These are phyloP conservation scores for Tichodroma muraria DNA, from an alignment of 2,113 vertebrate genomes.

Conservation along the genomic window DNA sequence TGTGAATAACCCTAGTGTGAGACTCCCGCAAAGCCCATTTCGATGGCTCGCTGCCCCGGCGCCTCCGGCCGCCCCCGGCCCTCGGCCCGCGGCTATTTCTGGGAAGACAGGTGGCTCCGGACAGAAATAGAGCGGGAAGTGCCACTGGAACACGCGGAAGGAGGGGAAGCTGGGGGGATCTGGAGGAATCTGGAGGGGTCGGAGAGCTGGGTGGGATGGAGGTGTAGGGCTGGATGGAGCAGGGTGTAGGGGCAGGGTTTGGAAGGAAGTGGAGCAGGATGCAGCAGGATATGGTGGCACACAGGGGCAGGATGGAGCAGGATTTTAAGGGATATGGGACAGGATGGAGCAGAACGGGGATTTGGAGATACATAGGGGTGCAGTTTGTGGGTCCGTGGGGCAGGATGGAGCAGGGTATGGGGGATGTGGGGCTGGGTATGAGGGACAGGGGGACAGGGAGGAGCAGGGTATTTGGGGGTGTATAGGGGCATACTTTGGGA, in stretches of 20 bases:
- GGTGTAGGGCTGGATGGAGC: background rate
- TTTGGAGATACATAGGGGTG: background rate
- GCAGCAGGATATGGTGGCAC: background rate
- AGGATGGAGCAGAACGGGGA: background rate
- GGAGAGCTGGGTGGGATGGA: background rate
- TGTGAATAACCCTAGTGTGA: background rate
- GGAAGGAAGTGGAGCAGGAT: background rate
- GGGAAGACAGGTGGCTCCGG: background rate
- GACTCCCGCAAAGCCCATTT: background rate
- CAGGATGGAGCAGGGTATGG: background rate
- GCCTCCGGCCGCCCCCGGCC: background rate
- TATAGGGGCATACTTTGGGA: background rate
- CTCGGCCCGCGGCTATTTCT: background rate
- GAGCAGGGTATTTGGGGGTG: background rate
- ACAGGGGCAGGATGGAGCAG: background rate
- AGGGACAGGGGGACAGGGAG: background rate
- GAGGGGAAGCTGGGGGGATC: background rate
- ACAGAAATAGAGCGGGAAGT: constrained; percentile 4
- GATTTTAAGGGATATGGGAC: background rate
- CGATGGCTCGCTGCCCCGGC: background rate
- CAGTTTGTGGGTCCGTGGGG: background rate
- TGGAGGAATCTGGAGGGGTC: background rate
- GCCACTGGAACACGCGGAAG: background rate
- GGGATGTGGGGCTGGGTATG: background rate
- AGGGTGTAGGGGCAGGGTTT: background rate